Evolutionary conservation across 2,797 vertebrate species (phyloP).

Genomic region (Menidia menidia): DNA sequence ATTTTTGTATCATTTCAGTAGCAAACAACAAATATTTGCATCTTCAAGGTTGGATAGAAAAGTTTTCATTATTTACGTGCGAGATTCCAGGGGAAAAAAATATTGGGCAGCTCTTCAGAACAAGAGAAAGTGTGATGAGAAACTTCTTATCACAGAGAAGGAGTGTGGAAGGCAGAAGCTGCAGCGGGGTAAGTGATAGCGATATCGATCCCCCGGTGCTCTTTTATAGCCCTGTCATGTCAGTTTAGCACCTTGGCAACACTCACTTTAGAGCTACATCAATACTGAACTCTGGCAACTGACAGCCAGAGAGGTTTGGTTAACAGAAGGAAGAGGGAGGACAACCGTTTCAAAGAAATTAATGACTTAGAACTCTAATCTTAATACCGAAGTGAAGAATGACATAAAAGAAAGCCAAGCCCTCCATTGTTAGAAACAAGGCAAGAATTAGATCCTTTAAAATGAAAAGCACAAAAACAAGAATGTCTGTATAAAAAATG

Average conservation of each 20-base stretch:
- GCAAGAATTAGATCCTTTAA: not conserved
- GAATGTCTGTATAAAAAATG: not conserved
- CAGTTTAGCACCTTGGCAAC: slow-evolving; percentile 78
- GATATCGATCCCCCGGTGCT: slow-evolving; percentile 70
- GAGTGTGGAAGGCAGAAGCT: slow-evolving; percentile 18
- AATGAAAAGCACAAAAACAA: not conserved
- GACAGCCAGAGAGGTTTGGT: slow-evolving; percentile 43
- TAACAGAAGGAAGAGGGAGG: slow-evolving; percentile 12
- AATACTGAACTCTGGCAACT: slow-evolving; percentile 65
- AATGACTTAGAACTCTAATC: slow-evolving; percentile 19
- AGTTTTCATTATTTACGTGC: not conserved
- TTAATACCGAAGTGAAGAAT: slow-evolving; percentile 18
- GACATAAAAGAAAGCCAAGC: not conserved
- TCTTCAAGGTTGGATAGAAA: too few species aligned
- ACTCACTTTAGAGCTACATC: slow-evolving; percentile 65
- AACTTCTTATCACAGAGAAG: slow-evolving; percentile 33
- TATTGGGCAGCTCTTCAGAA: not conserved
- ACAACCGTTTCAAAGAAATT: slow-evolving; percentile 18
- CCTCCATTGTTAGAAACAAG: not conserved
- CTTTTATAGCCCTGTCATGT: slow-evolving; percentile 73
- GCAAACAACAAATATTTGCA: too few species aligned
- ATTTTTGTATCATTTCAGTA: too few species aligned
- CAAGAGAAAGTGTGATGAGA: slow-evolving; percentile 30
- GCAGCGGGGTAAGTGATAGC: slow-evolving; percentile 63
- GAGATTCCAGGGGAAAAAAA: slow-evolving; percentile 3